Percentiles rank a stretch among this genome's conserved stretches.
Evolutionary conservation across 2,888 invertebrate genomes (phyloP).

Genomic region (Chymomyza procnemis): DNA sequence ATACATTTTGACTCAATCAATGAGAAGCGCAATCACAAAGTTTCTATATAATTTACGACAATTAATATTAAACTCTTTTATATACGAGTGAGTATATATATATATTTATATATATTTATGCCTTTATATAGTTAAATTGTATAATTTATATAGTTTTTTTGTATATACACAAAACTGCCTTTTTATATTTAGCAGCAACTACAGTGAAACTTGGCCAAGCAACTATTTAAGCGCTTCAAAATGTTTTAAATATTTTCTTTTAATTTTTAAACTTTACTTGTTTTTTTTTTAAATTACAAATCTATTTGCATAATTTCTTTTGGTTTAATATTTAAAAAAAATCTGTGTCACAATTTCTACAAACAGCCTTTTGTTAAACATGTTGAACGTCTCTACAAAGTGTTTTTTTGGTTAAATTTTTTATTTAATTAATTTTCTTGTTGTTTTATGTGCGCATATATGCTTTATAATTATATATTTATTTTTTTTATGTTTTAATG

Average conservation of each 20-base stretch:
- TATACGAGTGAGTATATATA: background rate
- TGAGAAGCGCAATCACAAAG: conserved; percentile 74
- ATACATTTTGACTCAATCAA: conserved; percentile 51
- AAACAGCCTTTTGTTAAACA: conserved; percentile 77
- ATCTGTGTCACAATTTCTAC: conserved; percentile 74
- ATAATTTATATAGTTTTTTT: conserved; percentile 18
- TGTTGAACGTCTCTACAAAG: conserved; percentile 60
- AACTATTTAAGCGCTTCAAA: background rate
- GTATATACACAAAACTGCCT: conserved; percentile 52
- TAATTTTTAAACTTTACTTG: conserved; percentile 10
- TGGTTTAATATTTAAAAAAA: conserved; percentile 46
- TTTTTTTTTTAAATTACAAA: conserved; percentile 5
- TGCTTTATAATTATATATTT: background rate
- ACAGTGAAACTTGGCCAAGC: background rate
- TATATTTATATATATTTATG: conserved; percentile 20
- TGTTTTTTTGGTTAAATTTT: conserved; percentile 20
- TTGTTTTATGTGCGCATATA: conserved; percentile 24
- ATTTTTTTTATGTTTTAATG: conserved; percentile 14
- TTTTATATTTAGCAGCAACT: background rate
- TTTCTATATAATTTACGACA: conserved; percentile 26
- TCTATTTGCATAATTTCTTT: conserved; percentile 16
- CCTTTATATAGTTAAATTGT: conserved; percentile 18
- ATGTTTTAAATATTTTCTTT: conserved; percentile 1
- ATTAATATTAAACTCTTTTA: background rate
- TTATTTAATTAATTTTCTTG: conserved; percentile 16